phyloP scores from a whole-genome alignment of 2,888 invertebrate genomes.

The Ellobium chinense region DNA sequence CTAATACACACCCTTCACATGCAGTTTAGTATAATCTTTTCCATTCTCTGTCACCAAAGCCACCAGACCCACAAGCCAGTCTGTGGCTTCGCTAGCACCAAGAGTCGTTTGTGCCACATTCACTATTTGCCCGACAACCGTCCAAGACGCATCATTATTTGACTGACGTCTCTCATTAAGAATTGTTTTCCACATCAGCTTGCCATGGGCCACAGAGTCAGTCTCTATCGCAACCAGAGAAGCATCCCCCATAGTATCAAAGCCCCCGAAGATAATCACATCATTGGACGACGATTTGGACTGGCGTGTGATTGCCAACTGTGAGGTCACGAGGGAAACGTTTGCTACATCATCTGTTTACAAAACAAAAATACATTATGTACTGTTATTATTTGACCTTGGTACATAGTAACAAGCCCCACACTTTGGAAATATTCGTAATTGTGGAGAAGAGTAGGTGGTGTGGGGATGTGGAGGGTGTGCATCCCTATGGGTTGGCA shows the following conservation, averaged over 20 bases:
- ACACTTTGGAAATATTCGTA: too few relatives aligned
- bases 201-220: neutral
- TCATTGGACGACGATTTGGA: neutral
- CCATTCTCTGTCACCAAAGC: constrained; percentile 20
- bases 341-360: neutral
- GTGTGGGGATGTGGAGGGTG: too few relatives aligned
- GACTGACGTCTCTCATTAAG: neutral
- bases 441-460: too few relatives aligned
- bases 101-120: neutral
- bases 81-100: neutral
- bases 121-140: neutral
- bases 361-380: too few relatives aligned
- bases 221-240: constrained; percentile 1
- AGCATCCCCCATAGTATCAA: neutral
- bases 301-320: neutral
- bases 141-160: neutral
- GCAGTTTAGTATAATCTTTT: neutral
- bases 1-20: neutral
- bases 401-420: too few relatives aligned
- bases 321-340: neutral
- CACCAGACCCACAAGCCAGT: neutral
- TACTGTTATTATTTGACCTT: too few relatives aligned
- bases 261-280: neutral
- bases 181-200: constrained; percentile 9
- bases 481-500: too few relatives aligned